These are phyloP conservation scores for Pentamera pediparva DNA, from an alignment of 53 echinoderm and acorn worm species.

Conservation along the genomic window DNA sequence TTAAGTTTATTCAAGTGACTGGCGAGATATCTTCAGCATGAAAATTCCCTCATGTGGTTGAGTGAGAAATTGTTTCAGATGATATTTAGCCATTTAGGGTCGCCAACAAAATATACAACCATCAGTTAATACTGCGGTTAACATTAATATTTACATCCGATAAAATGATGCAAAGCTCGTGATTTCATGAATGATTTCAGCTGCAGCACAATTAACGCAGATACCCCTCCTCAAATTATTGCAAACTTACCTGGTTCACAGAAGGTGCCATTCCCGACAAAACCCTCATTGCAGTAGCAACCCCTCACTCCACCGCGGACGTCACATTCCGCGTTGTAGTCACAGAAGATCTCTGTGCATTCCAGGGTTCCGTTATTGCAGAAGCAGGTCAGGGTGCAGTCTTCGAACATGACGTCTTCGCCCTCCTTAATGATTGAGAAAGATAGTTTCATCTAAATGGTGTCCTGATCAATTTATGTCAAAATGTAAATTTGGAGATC, in stretches of 20 bases:
- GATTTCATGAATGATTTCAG: too few species aligned
- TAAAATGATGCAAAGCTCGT: background rate
- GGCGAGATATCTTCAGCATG: too few species aligned
- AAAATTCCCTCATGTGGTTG: too few species aligned
- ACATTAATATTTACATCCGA: background rate
- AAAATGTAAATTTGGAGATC: background rate
- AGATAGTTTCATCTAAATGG: background rate
- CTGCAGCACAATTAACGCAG: too few species aligned
- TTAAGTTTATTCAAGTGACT: too few species aligned
- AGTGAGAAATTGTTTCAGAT: too few species aligned
- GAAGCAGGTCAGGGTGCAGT: constrained; percentile 32
- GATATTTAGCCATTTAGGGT: background rate
- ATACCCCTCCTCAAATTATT: too few species aligned
- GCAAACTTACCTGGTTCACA: constrained; percentile 48
- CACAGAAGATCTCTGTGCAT: constrained; percentile 31
- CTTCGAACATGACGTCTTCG: constrained; percentile 27
- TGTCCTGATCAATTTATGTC: background rate
- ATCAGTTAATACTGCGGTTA: too few species aligned
- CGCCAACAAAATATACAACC: too few species aligned
- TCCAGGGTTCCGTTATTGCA: constrained; percentile 34
- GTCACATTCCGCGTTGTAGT: constrained; percentile 34
- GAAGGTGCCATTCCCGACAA: constrained; percentile 34
- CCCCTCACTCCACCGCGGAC: constrained; percentile 28
- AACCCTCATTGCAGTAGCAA: constrained; percentile 57
- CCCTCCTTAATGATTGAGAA: constrained; percentile 27